Base-by-base conservation (phyloP, 1,140 invertebrate genomes). In the Drosophila sulfurigaster region DNA sequence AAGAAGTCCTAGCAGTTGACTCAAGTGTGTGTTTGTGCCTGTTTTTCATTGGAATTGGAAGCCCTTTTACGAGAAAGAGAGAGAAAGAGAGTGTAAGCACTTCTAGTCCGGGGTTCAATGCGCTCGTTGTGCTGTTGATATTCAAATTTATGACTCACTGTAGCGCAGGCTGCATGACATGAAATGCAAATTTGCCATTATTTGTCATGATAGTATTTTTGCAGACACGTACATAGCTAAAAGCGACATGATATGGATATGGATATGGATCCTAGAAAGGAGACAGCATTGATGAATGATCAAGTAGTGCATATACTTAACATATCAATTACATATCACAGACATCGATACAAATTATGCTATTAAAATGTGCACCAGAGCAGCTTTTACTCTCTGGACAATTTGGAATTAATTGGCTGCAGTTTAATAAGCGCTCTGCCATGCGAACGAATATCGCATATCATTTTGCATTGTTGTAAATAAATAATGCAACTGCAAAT, bases 121-220 rank as follows among this genome's bases (percentile, higher is more conserved):
- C 60, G 85, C 60, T 51, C 77, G 35, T n/a, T 68, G 70, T 2
- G 3, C 48, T 60, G 51, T 79, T 80, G 77, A 80, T 88, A 83
- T 73, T 78, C 64, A 67, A 80, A 87, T 87, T 86, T 87, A 87
- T 87, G 67, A 74, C 49, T 74, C 71, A 74, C 57, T 67, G 13
- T 30, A 8, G 48, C 54, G 48, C 41, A 70, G 52, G n/a, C 49
- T 70, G 73, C 73, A 51, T 75, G 81, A 65, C 81, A 77, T 76
- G 79, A 71, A 78, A 78, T 58, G 82, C 65, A 70, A 69, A 83
- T 78, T 88, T 87, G 83, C 79, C 83, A 87, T 67, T 75, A 80
- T 83, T 83, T 87, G 83, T 83, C 85, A 83, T 62, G 77, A 62
- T 65, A 25, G 20, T 25, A 82, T 76, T 69, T 73, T 69, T 69